These are phyloP conservation scores for Hepsetus odoe DNA, from an alignment of 2,113 vertebrate species.

Conservation along the genomic window DNA sequence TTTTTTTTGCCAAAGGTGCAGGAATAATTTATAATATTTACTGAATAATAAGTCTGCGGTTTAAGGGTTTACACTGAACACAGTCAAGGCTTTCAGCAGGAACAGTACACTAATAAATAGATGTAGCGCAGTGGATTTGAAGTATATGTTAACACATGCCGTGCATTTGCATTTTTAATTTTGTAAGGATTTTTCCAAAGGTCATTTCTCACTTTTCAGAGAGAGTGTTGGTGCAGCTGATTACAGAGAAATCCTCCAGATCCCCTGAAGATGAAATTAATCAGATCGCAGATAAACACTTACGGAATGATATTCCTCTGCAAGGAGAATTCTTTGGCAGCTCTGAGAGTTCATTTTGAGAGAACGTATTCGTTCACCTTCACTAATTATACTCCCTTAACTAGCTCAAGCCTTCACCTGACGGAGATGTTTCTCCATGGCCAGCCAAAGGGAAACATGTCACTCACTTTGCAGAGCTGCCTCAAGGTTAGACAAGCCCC, in stretches of 20 bases:
- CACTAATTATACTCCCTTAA: slow-evolving; percentile 11
- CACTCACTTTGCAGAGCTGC: not conserved
- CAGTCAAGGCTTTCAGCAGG: not conserved
- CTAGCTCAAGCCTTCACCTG: not conserved
- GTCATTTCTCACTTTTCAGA: not conserved
- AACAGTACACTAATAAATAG: not conserved
- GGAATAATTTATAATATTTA: no score
- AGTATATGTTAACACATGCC: slow-evolving; percentile 29
- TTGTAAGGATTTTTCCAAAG: slow-evolving; percentile 8
- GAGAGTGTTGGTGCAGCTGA: not conserved
- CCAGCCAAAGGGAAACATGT: not conserved
- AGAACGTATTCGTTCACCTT: not conserved
- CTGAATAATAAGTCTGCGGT: no score
- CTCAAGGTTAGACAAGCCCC: not conserved
- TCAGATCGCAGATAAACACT: slow-evolving; percentile 20
- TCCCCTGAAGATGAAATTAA: slow-evolving; percentile 21
- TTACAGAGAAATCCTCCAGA: slow-evolving; percentile 2
- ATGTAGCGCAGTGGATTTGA: not conserved
- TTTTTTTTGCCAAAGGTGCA: no score
- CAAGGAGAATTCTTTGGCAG: not conserved
- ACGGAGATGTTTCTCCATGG: not conserved
- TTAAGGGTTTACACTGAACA: not conserved
- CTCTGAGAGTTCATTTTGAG: not conserved
- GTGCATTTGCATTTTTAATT: slow-evolving; percentile 39
- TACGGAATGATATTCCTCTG: not conserved